A percentile compares a stretch with the other conserved stretches of the same genome.
Evolutionary conservation across 1,140 invertebrate genomes (phyloP).

Genomic region (Lordiphosa mommai): DNA sequence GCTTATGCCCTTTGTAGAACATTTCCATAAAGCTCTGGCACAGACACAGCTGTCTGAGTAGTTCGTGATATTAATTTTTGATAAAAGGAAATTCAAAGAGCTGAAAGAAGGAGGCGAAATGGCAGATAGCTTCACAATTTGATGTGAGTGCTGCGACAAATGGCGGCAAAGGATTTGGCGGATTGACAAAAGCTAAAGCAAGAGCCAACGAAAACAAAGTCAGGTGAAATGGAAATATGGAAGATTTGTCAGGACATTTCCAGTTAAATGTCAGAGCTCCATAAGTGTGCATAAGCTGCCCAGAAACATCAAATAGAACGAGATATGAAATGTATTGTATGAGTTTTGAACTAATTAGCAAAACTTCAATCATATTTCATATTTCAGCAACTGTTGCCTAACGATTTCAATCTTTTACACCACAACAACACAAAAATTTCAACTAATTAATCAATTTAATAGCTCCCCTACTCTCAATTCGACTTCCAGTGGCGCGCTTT

Average conservation of each 20-base stretch:
- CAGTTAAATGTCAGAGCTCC: slow-evolving; percentile 6
- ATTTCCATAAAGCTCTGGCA: slow-evolving; percentile 14
- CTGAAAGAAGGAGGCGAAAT: not conserved
- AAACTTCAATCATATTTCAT: not conserved
- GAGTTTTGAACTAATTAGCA: not conserved
- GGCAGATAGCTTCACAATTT: slow-evolving; percentile 25
- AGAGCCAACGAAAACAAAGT: slow-evolving; percentile 4
- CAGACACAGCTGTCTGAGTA: slow-evolving; percentile 46
- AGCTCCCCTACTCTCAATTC: slow-evolving; percentile 20
- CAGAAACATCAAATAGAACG: slow-evolving; percentile 4
- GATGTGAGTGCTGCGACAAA: slow-evolving; percentile 47
- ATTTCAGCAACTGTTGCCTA: not conserved
- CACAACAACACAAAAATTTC: not conserved
- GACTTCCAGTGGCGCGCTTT: slow-evolving; percentile 1
- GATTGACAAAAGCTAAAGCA: slow-evolving; percentile 28
- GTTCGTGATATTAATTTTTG: slow-evolving; percentile 64
- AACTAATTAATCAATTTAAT: slow-evolving; percentile 38
- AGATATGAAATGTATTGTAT: not conserved
- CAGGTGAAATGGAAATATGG: slow-evolving; percentile 5
- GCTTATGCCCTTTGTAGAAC: slow-evolving; percentile 42
- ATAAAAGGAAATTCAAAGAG: slow-evolving; percentile 25
- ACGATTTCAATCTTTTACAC: not conserved
- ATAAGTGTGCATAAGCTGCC: slow-evolving; percentile 1
- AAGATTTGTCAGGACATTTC: slow-evolving; percentile 5
- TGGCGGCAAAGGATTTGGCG: slow-evolving; percentile 47